Evolutionary conservation across 2,888 invertebrate genomes (phyloP).

Genomic region (Hemicrepidius hirtus): DNA sequence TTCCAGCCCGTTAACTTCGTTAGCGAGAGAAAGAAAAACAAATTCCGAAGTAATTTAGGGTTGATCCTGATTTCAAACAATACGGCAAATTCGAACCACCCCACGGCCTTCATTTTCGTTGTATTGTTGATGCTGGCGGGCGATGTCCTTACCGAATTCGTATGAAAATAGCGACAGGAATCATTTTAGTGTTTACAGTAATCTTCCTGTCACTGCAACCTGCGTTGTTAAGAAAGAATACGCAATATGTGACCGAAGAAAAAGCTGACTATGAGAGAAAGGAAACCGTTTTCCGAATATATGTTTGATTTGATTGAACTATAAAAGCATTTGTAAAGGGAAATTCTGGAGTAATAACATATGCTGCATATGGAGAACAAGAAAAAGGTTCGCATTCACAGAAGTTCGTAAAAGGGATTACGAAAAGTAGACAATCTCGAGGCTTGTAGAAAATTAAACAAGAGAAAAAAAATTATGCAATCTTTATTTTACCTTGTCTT

Average conservation of each 20-base stretch:
- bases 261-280: constrained; percentile 23
- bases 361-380: constrained; percentile 18
- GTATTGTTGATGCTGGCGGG: constrained; percentile 13
- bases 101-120: constrained; percentile 14
- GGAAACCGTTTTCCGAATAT: constrained; percentile 13
- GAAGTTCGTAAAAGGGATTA: constrained; percentile 11
- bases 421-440: constrained; percentile 9
- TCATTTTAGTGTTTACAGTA: constrained; percentile 13
- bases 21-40: constrained; percentile 32
- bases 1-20: constrained; percentile 40
- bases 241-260: constrained; percentile 21
- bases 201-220: constrained; percentile 12
- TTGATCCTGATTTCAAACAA: constrained; percentile 41
- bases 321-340: constrained; percentile 29
- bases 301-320: constrained; percentile 31
- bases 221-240: constrained; percentile 21
- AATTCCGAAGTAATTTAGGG: constrained; percentile 39
- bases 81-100: constrained; percentile 27
- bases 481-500: constrained; percentile 8
- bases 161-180: constrained; percentile 6
- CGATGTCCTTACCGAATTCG: not conserved
- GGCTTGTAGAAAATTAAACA: not conserved
- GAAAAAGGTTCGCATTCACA: constrained; percentile 6
- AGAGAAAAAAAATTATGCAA: constrained; percentile 4
- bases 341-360: constrained; percentile 21